Percentiles rank a stretch among this genome's conserved stretches.
Conservation (phyloP, 2,113 vertebrate genomes). For the Spea bombifrons region DNA sequence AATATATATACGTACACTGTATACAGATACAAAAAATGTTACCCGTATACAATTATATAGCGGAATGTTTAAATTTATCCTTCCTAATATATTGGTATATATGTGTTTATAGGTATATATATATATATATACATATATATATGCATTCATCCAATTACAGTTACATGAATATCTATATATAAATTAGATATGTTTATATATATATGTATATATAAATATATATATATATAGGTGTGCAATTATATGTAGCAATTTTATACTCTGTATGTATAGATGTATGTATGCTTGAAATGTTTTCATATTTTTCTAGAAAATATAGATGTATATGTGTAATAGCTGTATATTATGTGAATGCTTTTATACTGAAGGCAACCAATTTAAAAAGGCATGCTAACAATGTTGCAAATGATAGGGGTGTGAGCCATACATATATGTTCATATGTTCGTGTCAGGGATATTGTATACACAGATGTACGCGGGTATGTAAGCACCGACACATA, state of each 20-base stretch:
- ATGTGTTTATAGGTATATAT: neutral
- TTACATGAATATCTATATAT: neutral
- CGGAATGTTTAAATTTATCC: neutral
- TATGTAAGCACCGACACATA: neutral
- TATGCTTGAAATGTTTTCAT: neutral
- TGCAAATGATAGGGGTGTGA: neutral
- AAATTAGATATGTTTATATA: neutral
- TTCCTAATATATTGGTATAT: neutral
- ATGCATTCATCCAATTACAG: neutral
- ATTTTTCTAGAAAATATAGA: neutral
- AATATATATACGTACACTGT: slow-evolving; percentile 27
- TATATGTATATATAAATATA: neutral
- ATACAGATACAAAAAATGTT: neutral
- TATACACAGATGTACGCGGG: neutral
- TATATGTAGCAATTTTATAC: neutral
- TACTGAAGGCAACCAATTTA: neutral
- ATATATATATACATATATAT: neutral
- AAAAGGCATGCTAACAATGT: neutral
- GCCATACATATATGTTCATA: neutral
- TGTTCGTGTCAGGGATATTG: neutral
- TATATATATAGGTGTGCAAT: neutral
- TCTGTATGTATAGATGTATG: slow-evolving; percentile 5
- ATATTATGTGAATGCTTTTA: neutral
- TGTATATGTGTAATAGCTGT: neutral
- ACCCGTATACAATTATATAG: slow-evolving; percentile 33